phyloP scores from a whole-genome alignment of 2,113 vertebrate species.

The Burhinus oedicnemus region DNA sequence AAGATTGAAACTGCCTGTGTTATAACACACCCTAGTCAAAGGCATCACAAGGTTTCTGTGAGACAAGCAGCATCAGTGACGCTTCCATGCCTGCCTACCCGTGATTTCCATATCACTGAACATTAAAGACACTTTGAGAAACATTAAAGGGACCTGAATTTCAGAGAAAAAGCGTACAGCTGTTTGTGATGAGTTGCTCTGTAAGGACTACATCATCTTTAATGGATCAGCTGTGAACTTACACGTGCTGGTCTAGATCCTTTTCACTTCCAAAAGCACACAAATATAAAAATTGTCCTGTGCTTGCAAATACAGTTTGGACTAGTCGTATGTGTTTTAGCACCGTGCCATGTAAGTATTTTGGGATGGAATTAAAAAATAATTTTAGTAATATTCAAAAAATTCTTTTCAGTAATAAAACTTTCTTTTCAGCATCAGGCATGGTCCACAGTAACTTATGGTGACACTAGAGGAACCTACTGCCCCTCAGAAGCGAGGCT shows the following conservation, averaged over 20 bases:
- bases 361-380: not conserved
- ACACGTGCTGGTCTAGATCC: not conserved
- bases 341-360: not conserved
- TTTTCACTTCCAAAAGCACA: not conserved
- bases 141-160: not conserved
- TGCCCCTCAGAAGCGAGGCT: not conserved
- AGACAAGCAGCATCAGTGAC: rapidly evolving
- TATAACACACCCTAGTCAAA: not conserved
- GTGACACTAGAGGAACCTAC: not conserved
- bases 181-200: not conserved
- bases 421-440: not conserved
- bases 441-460: not conserved
- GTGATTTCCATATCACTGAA: not conserved
- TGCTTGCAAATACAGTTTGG: not conserved
- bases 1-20: not conserved
- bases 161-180: not conserved
- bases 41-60: not conserved
- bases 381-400: not conserved
- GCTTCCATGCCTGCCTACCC: not conserved
- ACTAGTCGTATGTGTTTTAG: not conserved
- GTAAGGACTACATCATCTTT: not conserved
- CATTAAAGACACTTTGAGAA: not conserved
- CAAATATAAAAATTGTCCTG: not conserved
- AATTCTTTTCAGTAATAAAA: not conserved
- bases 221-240: not conserved